A percentile compares a stretch with the other conserved stretches of the same genome.
These are phyloP conservation scores for Phallusia fumigata DNA, from an alignment of 23 tunicate species.

Conservation along the genomic window DNA sequence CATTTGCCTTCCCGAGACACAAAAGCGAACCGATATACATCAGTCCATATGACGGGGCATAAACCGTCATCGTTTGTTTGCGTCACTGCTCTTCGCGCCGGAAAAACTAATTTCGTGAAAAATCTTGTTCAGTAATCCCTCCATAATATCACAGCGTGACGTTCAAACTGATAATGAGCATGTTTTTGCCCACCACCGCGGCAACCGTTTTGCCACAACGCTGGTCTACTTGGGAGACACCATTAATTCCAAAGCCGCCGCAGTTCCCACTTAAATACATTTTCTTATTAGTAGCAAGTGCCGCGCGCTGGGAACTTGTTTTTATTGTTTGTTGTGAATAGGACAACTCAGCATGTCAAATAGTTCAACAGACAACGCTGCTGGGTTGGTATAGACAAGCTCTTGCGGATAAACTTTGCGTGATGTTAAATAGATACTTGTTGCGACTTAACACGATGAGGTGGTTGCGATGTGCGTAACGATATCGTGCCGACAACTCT, in stretches of 20 bases:
- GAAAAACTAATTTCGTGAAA: not conserved
- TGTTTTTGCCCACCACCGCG: not conserved
- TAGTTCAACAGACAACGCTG: too few relatives aligned
- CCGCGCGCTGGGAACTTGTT: not conserved
- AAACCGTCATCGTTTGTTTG: not conserved
- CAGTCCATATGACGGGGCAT: not conserved
- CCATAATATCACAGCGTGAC: not conserved
- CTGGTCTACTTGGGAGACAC: not conserved
- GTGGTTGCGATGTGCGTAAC: not conserved
- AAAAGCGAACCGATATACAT: conserved; percentile 1
- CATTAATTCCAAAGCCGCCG: not conserved
- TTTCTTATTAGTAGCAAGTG: too few relatives aligned
- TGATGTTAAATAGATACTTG: not conserved
- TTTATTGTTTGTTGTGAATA: not conserved
- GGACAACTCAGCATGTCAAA: not conserved
- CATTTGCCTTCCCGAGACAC: not conserved
- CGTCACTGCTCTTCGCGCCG: not conserved
- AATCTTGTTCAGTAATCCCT: not conserved
- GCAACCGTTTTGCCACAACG: not conserved
- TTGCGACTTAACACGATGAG: not conserved
- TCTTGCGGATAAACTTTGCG: too few relatives aligned
- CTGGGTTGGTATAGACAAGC: too few relatives aligned
- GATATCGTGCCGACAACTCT: not conserved
- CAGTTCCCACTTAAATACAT: not conserved
- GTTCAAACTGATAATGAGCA: not conserved